Percentiles rank a stretch among this genome's conserved stretches.
phyloP scores from a whole-genome alignment of 1,140 invertebrate species.

The Telenomus remus region DNA sequence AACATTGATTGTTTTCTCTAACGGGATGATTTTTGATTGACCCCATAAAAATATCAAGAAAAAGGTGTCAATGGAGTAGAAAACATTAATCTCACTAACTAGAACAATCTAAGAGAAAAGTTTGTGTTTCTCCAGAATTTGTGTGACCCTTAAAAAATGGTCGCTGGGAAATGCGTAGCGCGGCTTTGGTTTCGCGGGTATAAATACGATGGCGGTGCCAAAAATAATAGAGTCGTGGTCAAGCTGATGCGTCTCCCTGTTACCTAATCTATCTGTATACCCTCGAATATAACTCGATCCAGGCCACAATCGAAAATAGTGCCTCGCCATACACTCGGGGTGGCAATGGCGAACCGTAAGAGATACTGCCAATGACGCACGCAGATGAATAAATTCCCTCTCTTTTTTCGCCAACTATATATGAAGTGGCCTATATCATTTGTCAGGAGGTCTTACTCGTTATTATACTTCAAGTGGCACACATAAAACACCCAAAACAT shows the following conservation, averaged over 20 bases:
- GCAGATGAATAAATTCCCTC: conserved; percentile 27
- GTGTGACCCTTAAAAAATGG: conserved; percentile 7
- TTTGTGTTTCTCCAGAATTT: too few species aligned
- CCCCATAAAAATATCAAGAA: too few species aligned
- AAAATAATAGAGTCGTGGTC: conserved; percentile 55
- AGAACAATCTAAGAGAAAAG: neutral
- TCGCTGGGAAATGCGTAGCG: conserved; percentile 15
- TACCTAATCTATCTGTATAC: conserved; percentile 51
- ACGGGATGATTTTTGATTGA: too few species aligned
- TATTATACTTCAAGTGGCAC: conserved; percentile 23
- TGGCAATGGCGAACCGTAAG: conserved; percentile 51
- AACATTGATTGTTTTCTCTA: neutral
- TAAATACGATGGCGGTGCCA: conserved; percentile 43
- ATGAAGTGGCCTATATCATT: conserved; percentile 24
- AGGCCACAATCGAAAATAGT: conserved; percentile 58
- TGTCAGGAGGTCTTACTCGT: conserved; percentile 27
- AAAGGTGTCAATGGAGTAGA: too few species aligned
- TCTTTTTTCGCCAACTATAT: conserved; percentile 27
- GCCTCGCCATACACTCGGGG: conserved; percentile 42
- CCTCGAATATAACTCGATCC: conserved; percentile 51
- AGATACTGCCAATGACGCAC: conserved; percentile 50
- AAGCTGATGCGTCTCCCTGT: conserved; percentile 35
- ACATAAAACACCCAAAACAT: conserved; percentile 19
- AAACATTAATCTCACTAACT: neutral
- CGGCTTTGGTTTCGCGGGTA: conserved; percentile 19